Evolutionary conservation across 1,140 invertebrate genomes (phyloP).

Genomic region (Liolophura sinensis): DNA sequence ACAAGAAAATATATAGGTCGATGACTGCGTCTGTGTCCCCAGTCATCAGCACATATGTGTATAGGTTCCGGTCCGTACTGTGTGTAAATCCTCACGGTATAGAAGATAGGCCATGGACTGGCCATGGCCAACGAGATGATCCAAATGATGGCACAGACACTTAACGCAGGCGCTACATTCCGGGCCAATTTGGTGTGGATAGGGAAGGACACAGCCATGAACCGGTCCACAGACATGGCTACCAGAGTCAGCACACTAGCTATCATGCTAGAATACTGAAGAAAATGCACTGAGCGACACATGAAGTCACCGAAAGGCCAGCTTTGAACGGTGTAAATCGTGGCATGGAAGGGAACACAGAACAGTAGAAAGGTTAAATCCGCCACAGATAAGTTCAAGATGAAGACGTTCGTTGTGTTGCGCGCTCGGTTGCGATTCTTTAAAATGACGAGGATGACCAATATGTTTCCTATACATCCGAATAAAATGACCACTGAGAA

Average conservation of each 20-base stretch:
- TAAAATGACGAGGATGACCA: slow-evolving; percentile 76
- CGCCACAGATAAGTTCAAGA: slow-evolving; percentile 78
- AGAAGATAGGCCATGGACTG: slow-evolving; percentile 16
- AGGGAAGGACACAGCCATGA: slow-evolving; percentile 89
- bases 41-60: slow-evolving; percentile 25
- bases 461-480: slow-evolving; percentile 81
- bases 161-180: slow-evolving; percentile 16
- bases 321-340: slow-evolving; percentile 49
- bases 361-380: slow-evolving; percentile 91
- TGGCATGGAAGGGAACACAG: slow-evolving; percentile 74
- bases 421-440: slow-evolving; percentile 85
- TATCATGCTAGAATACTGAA: slow-evolving; percentile 58
- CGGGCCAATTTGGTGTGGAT: slow-evolving; percentile 70
- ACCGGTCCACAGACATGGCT: slow-evolving; percentile 90
- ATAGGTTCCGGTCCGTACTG: slow-evolving; percentile 7
- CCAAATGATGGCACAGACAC: slow-evolving; percentile 22
- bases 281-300: slow-evolving; percentile 76
- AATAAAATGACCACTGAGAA: slow-evolving; percentile 83
- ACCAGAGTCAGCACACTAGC: slow-evolving; percentile 87
- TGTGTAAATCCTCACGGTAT: slow-evolving; percentile 18
- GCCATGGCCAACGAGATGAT: slow-evolving; percentile 16
- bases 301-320: slow-evolving; percentile 89
- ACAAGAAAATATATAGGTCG: slow-evolving; percentile 20
- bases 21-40: slow-evolving; percentile 5
- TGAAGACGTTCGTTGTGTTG: slow-evolving; percentile 78